Evolutionary conservation across 1,140 invertebrate genomes (phyloP).

Genomic region (Saccostrea cuccullata): DNA sequence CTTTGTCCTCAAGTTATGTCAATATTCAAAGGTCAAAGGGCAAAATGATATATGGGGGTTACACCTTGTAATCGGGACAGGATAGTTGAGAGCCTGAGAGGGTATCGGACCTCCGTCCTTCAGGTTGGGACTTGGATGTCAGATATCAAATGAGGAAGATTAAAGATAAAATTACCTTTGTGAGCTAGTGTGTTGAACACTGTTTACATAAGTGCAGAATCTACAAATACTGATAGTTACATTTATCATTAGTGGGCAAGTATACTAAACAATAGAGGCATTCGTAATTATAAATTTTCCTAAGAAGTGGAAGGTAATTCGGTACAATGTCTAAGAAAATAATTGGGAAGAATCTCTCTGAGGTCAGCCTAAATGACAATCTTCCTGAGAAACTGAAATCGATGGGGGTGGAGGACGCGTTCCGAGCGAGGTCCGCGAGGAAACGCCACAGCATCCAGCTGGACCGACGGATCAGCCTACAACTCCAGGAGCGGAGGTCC

Average conservation of each 20-base stretch:
- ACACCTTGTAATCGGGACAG: not conserved
- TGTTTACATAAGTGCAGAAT: not conserved
- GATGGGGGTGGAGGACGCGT: conserved; percentile 70
- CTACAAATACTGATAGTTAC: not conserved
- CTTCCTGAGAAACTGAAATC: conserved; percentile 71
- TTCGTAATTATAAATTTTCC: not conserved
- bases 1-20: not conserved
- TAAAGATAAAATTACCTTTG: too few relatives aligned
- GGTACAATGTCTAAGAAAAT: conserved; percentile 67
- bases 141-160: not conserved
- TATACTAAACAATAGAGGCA: not conserved
- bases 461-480: conserved; percentile 72
- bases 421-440: conserved; percentile 67
- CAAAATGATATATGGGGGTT: not conserved
- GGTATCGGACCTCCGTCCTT: not conserved
- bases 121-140: not conserved
- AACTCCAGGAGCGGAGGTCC: conserved; percentile 63
- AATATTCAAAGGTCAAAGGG: not conserved
- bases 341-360: conserved; percentile 66
- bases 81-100: not conserved
- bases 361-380: conserved; percentile 59
- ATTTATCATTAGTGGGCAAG: not conserved
- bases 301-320: not conserved
- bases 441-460: conserved; percentile 75
- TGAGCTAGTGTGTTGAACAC: not conserved